Conservation (phyloP, 2,888 invertebrate species). For the Chymomyza amoena region DNA sequence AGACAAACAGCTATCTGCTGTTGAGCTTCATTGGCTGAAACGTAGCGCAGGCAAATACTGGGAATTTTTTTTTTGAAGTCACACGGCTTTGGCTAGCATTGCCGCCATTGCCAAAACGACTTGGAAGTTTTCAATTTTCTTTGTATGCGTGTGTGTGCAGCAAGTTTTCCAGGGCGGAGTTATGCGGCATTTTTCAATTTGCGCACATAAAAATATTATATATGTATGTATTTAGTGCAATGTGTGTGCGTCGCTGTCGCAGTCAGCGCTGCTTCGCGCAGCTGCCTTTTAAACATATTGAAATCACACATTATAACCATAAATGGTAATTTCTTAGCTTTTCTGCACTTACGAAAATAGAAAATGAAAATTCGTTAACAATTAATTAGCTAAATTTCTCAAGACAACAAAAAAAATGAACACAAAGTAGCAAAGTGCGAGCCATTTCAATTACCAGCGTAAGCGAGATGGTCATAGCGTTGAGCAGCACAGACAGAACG, state of each 20-base stretch:
- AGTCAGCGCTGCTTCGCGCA: constrained; percentile 24
- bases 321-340: constrained; percentile 57
- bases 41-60: constrained; percentile 51
- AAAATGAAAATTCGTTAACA: constrained; percentile 69
- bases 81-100: not conserved
- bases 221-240: not conserved
- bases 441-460: constrained; percentile 14
- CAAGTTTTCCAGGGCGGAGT: constrained; percentile 75
- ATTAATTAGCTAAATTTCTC: constrained; percentile 54
- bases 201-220: constrained; percentile 76
- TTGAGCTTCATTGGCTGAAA: constrained; percentile 42
- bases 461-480: constrained; percentile 29
- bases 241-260: not conserved
- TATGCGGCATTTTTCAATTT: constrained; percentile 75
- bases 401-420: not conserved
- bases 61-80: constrained; percentile 50
- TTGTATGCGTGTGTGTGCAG: constrained; percentile 18
- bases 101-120: constrained; percentile 66
- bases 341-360: constrained; percentile 50
- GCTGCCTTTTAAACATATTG: constrained; percentile 10
- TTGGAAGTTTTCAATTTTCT: constrained; percentile 70
- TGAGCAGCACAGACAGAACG: constrained; percentile 51
- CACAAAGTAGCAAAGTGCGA: constrained; percentile 18
- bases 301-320: constrained; percentile 47
- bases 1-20: constrained; percentile 39